A percentile compares a stretch with the other conserved stretches of the same genome.
These are phyloP conservation scores for Salvelinus alpinus DNA, from an alignment of 2,113 vertebrate species.

Conservation along the genomic window DNA sequence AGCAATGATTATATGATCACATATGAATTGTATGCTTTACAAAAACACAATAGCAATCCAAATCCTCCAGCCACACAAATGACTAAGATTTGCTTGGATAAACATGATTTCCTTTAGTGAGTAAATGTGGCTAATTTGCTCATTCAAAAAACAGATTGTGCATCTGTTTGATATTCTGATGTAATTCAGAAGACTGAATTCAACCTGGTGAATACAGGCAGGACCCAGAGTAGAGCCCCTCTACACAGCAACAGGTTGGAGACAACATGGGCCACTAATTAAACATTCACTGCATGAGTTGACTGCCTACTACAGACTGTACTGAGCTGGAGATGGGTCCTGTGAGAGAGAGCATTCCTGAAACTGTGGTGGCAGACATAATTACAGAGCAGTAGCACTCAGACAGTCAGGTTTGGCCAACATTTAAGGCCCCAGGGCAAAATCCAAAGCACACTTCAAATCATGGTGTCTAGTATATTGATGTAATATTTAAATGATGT, in stretches of 20 bases:
- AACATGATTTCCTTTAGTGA: too few relatives aligned
- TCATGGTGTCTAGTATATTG: conserved; percentile 4
- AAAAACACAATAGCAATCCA: too few relatives aligned
- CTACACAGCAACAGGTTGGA: not conserved
- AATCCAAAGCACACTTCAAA: not conserved
- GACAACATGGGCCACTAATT: not conserved
- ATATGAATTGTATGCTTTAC: too few relatives aligned
- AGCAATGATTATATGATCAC: too few relatives aligned
- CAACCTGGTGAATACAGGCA: not conserved
- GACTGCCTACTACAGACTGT: not conserved
- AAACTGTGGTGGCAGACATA: conserved; percentile 26
- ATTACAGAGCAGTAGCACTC: conserved; percentile 13
- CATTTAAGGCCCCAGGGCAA: conserved; percentile 23
- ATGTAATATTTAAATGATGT: conserved; percentile 4
- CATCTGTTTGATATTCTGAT: too few relatives aligned
- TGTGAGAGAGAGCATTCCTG: not conserved
- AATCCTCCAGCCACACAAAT: too few relatives aligned
- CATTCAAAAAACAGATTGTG: too few relatives aligned
- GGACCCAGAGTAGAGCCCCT: not conserved
- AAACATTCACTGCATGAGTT: not conserved
- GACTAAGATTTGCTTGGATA: too few relatives aligned
- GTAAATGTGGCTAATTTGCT: too few relatives aligned
- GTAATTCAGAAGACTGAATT: too few relatives aligned
- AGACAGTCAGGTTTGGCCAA: conserved; percentile 33
- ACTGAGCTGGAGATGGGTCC: not conserved